Evolutionary conservation across 2,888 invertebrate genomes (phyloP), one percentile per base, ranked within the genome.

Genomic region (Phengaris arion): DNA sequence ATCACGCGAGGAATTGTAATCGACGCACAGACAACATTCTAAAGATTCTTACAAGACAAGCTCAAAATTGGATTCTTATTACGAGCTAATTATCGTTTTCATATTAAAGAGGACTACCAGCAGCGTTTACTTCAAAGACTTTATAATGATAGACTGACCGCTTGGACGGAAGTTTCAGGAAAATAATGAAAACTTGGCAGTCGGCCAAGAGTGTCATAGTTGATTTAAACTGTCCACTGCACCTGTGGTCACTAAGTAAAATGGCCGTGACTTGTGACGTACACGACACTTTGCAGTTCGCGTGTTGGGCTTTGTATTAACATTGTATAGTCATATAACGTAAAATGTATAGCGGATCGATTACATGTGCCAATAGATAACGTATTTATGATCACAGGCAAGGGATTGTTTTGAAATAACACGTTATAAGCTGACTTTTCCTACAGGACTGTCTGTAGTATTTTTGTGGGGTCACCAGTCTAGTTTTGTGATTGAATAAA

Each of bases 171-270:
- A 10, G 35, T 45, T 64, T 64, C 64, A 64, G 59, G 22, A 22
- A 35, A 64, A 45, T 64, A 64, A 64, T 64, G 64, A 64, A 64
- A 64, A 64, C 35, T 64, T 64, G 64, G 64, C 64, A 12, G 35
- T 12, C 35, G 12, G 35, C 64, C 64, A 64, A 35, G 35, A 12
- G 35, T 64, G 35, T 64, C 64, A 64, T 64, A 64, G 64, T 64
- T 64, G 64, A 64, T 64, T 64, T 64, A 64, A 64, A 64, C 64
- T 64, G 35, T 35, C 64, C 64, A 35, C 64, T 45, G 64, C 64
- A 64, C 64, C 64, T 64, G 64, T 64, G 45, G 45, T 59, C 64
- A 15, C 35, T 35, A 64, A 64, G 35, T 13, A 64, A 64, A 64
- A 64, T 64, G 64, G 64, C 35, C 64, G 35, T 64, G 35, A 45